phyloP scores from a whole-genome alignment of 30 jellyfish, hydroid and myxozoan genomes.

The Chironex yamaguchii region DNA sequence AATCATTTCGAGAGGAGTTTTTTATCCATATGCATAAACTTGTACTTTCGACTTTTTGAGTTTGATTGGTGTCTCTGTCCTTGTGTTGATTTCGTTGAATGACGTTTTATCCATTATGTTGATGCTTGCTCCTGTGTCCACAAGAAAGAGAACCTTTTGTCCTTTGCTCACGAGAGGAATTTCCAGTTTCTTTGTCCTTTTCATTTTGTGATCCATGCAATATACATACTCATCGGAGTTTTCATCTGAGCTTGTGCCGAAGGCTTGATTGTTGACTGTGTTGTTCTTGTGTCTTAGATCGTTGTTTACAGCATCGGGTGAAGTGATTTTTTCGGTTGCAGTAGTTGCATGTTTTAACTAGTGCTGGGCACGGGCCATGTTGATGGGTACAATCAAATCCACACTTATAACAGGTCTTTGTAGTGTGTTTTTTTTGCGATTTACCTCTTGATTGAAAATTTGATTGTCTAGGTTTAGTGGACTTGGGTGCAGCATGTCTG shows the following conservation, averaged over 20 bases:
- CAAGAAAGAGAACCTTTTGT: background rate
- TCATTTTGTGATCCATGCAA: background rate
- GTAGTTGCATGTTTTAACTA: slow-evolving; percentile 45
- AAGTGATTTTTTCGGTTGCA: slow-evolving; percentile 56
- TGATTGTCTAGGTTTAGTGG: background rate
- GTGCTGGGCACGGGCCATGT: slow-evolving; percentile 55
- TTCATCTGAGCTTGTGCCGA: slow-evolving; percentile 60
- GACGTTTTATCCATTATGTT: slow-evolving; percentile 3
- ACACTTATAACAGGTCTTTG: slow-evolving; percentile 40
- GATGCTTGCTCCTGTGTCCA: slow-evolving; percentile 59
- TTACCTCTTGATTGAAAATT: background rate
- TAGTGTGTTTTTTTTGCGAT: background rate
- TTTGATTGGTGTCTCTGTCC: slow-evolving; percentile 8
- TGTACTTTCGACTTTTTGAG: background rate
- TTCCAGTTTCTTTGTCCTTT: slow-evolving; percentile 31
- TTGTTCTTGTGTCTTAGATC: background rate
- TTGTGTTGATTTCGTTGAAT: background rate
- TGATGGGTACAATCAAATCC: slow-evolving; percentile 59
- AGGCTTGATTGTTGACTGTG: slow-evolving; percentile 35
- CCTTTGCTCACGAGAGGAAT: slow-evolving; percentile 10
- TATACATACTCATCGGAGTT: slow-evolving; percentile 42
- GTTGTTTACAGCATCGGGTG: slow-evolving; percentile 41
- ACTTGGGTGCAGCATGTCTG: background rate
- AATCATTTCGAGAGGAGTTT: background rate
- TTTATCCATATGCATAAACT: slow-evolving; percentile 16